Base-by-base conservation (phyloP, 1,140 invertebrate genomes). In the Eueides isabella region DNA sequence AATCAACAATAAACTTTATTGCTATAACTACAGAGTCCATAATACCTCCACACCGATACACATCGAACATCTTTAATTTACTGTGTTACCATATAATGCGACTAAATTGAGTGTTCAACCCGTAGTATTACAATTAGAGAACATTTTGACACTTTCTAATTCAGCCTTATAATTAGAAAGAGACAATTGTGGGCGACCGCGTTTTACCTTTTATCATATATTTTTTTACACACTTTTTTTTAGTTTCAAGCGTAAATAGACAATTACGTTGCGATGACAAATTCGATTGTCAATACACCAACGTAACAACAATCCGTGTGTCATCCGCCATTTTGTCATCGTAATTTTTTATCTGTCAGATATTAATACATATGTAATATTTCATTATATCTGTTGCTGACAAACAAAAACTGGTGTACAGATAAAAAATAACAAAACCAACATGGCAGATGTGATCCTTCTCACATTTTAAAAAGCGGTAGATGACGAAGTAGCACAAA, bases 131-230 rank as follows among this genome's bases (percentile, higher is more conserved):
- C 70, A 48, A 64, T 74, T 71, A 70, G 26, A 69, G 78, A 82
- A 76, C 76, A 76, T 73, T 85, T 87, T 89, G 85, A 90, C 87
- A 90, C 87, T 92, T 92, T 91, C 90, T 90, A 91, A 92, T 90
- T 86, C 90, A 92, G 90, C 90, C 89, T 92, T 92, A 89, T 78
- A 87, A 90, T 92, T 91, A 91, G 89, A 91, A 92, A 92, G 87
- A 85, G 82, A 83, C 85, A 85, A 82, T 65, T 74, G 76, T 75
- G 85, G 84, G 86, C 85, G 87, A 85, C 71, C 87, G 87, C 84
- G 80, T 55, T 64, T 75, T 71, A 69, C 77, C 63, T 38, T 38
- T 16, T 38, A 77, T 79, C 76, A 70, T 69, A n/a, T n/a, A n/a
- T n/a, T n/a, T 74, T 77, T 79, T 72, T 76, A 73, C 44, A 78